Evolutionary conservation across 2,888 invertebrate species (phyloP).

Genomic region (Busseola fusca): DNA sequence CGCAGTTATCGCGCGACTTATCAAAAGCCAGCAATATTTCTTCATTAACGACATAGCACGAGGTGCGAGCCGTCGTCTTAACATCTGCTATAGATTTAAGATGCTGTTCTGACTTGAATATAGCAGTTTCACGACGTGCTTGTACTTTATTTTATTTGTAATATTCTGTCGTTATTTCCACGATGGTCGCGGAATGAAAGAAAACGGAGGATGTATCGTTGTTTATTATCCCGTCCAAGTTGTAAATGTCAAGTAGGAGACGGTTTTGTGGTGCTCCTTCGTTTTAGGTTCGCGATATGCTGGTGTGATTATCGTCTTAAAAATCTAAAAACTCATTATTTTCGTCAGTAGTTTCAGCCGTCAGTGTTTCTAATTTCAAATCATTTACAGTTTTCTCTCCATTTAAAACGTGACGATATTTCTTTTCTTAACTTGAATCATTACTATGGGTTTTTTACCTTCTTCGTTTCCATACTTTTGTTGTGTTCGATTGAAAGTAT

Average conservation of each 20-base stretch:
- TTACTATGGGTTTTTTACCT: constrained; percentile 29
- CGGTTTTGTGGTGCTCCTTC: constrained; percentile 5
- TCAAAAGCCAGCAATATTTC: constrained; percentile 85
- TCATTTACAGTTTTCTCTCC: constrained; percentile 38
- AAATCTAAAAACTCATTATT: constrained; percentile 11
- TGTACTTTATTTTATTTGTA: constrained; percentile 48
- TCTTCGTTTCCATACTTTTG: constrained; percentile 41
- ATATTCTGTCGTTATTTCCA: constrained; percentile 43
- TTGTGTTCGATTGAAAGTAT: constrained; percentile 46
- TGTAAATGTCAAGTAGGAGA: constrained; percentile 37
- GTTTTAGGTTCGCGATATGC: not conserved
- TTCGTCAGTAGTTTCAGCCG: constrained; percentile 5
- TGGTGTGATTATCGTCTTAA: constrained; percentile 4
- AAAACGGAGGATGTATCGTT: constrained; percentile 32
- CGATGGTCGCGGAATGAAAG: constrained; percentile 32
- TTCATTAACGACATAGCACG: constrained; percentile 84
- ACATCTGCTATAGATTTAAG: constrained; percentile 72
- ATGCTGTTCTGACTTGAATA: constrained; percentile 55
- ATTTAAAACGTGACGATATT: constrained; percentile 49
- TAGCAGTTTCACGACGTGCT: constrained; percentile 36
- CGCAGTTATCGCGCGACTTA: constrained; percentile 80
- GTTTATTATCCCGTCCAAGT: constrained; percentile 30
- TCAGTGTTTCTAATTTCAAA: constrained; percentile 20
- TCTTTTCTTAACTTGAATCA: constrained; percentile 38
- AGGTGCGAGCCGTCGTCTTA: constrained; percentile 74